Evolutionary conservation across 2,888 invertebrate genomes (phyloP), one percentile per base, ranked within the genome.

Genomic region (Papilio gigon): DNA sequence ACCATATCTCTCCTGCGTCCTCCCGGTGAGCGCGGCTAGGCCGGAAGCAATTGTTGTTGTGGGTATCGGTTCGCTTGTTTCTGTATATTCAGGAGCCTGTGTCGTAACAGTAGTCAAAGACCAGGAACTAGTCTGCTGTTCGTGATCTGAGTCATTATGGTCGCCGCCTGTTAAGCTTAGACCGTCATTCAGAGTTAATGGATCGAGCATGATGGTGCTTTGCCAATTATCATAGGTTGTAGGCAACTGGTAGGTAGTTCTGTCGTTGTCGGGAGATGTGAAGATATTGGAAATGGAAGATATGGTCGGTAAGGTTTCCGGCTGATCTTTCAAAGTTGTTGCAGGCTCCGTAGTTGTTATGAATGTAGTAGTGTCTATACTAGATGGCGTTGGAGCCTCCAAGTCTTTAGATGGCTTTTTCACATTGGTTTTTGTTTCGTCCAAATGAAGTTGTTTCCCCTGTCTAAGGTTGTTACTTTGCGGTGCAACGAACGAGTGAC

Each of bases 131-230:
- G 89, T 73, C 83, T 90, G 81, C 47, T 80, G 78, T 33, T 81
- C 74, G 17, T 81, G 75, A 70, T 80, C 78, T 72, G 84, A 79
- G 6, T 81, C 73, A 2, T 71, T 75, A 65, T 81, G 79, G 44
- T 88, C 88, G 2, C 78, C 77, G 1, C 79, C 84, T n/a, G 85
- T 81, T 0, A 92, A 86, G 70, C 89, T 90, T 9, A 95, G 78
- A 0, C 94, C 95, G 69, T 95, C 94, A 78, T 96, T 96, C 17
- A 96, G 93, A 27, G 94, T 94, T 35, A 94, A 92, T 0, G 96
- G 96, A 82, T 96, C 95, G 1, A 79, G 69, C 8, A 96, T 93
- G 11, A 95, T 93, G 0, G 96, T 95, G 60, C 94, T 95, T 66
- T 94, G 94, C 95, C 95, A 95, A 59, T 94, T 88, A 35, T 89